These are phyloP conservation scores for Scaptomyza reducta DNA, from an alignment of 2,888 invertebrate genomes.

Conservation along the genomic window DNA sequence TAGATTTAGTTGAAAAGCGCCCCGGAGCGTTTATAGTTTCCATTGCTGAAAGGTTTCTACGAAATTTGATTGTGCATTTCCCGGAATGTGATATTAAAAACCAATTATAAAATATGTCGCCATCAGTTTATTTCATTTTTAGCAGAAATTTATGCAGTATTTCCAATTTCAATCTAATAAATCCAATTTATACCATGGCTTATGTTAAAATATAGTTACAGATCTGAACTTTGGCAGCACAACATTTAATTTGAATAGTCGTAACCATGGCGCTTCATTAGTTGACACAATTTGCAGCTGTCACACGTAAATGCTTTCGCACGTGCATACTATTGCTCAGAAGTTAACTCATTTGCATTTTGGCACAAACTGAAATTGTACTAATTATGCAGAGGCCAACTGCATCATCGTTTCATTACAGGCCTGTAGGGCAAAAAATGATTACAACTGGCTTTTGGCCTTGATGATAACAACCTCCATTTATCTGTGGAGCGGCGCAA, in stretches of 20 bases:
- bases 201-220: too few species aligned
- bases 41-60: background rate
- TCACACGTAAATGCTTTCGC: constrained; percentile 9
- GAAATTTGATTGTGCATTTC: background rate
- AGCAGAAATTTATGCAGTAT: background rate
- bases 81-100: constrained; percentile 2
- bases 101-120: background rate
- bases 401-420: background rate
- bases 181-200: background rate
- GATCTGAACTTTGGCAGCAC: too few species aligned
- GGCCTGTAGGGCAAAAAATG: constrained; percentile 1
- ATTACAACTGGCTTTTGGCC: constrained; percentile 42
- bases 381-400: constrained; percentile 56
- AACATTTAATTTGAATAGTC: background rate
- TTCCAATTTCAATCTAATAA: background rate
- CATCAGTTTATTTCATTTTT: background rate
- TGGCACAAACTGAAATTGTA: constrained; percentile 36
- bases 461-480: constrained; percentile 18
- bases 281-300: background rate
- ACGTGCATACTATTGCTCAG: constrained; percentile 22
- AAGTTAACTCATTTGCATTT: constrained; percentile 55
- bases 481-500: constrained; percentile 8
- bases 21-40: constrained; percentile 17
- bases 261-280: constrained; percentile 3
- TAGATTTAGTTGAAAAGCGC: constrained; percentile 52